Base-by-base conservation (phyloP, 2,888 invertebrate genomes). In the Drosophila atripex region DNA sequence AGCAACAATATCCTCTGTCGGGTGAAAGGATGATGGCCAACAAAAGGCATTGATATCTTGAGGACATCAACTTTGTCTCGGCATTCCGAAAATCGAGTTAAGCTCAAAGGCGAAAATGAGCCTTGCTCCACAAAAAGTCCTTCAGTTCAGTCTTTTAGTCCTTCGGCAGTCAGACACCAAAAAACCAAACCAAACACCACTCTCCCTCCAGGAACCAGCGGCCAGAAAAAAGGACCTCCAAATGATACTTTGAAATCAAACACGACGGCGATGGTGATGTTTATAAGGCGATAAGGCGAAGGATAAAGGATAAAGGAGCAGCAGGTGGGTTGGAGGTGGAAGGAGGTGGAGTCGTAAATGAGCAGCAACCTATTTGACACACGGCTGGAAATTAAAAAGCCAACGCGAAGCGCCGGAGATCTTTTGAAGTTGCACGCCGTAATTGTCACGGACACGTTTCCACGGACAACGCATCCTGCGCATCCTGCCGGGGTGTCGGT, bases 211-310 rank as follows among this genome's bases (percentile, higher is more conserved):
- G 28, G 14, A n/a, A 35, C 35, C 35, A 35, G 35, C 2, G 23
- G 69, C 47, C 57, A 50, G 49, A 68, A 50, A 79, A 35, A 80
- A 77, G 68, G 76, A 71, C 80, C 71, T 21, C 65, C 76, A 77
- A 77, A 71, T 77, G 88, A 88, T 88, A 87, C 88, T 88, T 87
- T 89, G 88, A 87, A 88, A 88, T 86, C 80, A 76, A 85, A 88
- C 74, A 80, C 87, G 85, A 52, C 64, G 43, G 43, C 35, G 23
- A 25, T 46, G 25, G 16, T 49, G 39, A 46, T 35, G 50, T 47
- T 43, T 38, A 45, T 53, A 41, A 57, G 58, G 38, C 51, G 38
- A 23, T 49, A 49, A 49, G 30, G 28, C 18, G 49, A 16, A 16
- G 30, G 14, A 35, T 35, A 35, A 35, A 14, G 49, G 30, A 43